Evolutionary conservation across 2,888 invertebrate genomes (phyloP), one percentile per base, ranked within the genome.

Genomic region (Drymonia ruficornis): DNA sequence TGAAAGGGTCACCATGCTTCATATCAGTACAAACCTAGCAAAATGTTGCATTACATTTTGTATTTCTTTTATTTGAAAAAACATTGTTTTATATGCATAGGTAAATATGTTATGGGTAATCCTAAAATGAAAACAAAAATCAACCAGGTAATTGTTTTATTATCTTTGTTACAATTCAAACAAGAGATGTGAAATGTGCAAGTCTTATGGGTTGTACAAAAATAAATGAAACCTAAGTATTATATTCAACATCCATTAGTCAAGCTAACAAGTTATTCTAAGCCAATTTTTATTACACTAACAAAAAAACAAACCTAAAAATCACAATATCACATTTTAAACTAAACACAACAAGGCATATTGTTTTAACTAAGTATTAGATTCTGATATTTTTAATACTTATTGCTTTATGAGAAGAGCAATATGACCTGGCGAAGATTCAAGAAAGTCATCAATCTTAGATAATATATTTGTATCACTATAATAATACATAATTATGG

Each of bases 301-400:
- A 86, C 80, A 80, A 80, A 76, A 73, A 74, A 82, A n/a, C n/a
- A 85, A 70, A 71, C 66, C 81, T 81, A 85, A 83, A 83, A 78
- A 78, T 74, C 79, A 84, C 81, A 83, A 86, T 87, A 91, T 91
- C 91, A 91, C 90, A 91, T 87, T 87, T 86, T 80, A 87, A 23
- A 87, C 84, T 86, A 87, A 91, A 89, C 82, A 86, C 84, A 87
- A 88, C 80, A 84, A 83, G 77, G 77, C 76, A 76, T 70, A 63
- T 77, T n/a, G n/a, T n/a, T 77, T 75, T 76, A 79, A 76, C 76
- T 78, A 82, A 72, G 78, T 81, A 74, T 72, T n/a, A 82, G 79
- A 78, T 80, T 83, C 78, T 76, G 75, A 78, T 79, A 81, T 74
- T 78, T 63, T 70, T 80, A 84, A 83, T 84, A 84, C 80, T 81